Conservation (phyloP, 1,140 invertebrate species). For the Scaptodrosophila lebanonensis region DNA sequence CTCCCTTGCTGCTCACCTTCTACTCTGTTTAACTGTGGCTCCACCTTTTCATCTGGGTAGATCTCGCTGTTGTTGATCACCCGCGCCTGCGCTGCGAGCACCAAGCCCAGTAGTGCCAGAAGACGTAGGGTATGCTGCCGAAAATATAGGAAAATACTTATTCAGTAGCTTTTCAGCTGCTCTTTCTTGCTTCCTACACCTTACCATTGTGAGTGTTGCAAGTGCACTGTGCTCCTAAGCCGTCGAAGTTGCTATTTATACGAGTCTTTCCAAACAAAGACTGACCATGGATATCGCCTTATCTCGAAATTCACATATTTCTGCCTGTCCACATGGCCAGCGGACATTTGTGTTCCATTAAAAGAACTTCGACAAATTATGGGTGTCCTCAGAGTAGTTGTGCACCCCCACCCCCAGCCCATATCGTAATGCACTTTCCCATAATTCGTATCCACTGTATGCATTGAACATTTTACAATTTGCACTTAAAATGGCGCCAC, state of each 20-base stretch:
- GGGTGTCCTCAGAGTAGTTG: constrained; percentile 21
- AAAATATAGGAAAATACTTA: not conserved
- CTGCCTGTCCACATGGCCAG: too few species aligned
- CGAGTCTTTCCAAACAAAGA: constrained; percentile 6
- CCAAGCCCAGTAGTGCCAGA: constrained; percentile 26
- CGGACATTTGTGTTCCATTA: constrained; percentile 25
- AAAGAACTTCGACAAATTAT: constrained; percentile 13
- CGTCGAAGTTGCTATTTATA: constrained; percentile 37
- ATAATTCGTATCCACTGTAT: constrained; percentile 11
- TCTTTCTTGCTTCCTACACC: constrained; percentile 4
- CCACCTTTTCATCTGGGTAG: too few species aligned
- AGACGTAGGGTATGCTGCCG: constrained; percentile 31
- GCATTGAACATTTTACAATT: constrained; percentile 18
- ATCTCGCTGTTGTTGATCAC: too few species aligned
- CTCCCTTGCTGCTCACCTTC: too few species aligned
- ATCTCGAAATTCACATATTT: too few species aligned
- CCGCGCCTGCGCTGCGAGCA: constrained; percentile 20
- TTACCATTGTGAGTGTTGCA: constrained; percentile 59
- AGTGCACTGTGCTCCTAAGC: constrained; percentile 40
- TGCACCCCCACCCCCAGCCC: constrained; percentile 7
- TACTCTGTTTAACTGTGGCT: not conserved
- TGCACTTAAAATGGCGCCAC: constrained; percentile 57
- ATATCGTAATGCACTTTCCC: constrained; percentile 29
- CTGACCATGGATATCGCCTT: not conserved
- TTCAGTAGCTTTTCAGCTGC: constrained; percentile 3